Conservation (phyloP, 2,797 vertebrate species). For the Enteromius treurensis region DNA sequence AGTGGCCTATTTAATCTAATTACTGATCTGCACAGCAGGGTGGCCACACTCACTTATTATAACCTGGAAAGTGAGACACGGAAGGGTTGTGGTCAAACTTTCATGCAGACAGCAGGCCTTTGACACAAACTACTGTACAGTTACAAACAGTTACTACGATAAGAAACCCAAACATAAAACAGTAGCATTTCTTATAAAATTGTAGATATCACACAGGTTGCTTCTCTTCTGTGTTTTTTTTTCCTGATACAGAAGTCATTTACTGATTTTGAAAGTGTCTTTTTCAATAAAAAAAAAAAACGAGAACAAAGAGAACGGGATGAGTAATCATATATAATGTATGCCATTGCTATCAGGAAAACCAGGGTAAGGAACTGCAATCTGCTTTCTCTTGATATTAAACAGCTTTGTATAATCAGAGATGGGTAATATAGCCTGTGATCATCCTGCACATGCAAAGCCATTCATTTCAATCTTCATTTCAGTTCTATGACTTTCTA, state of each 20-base stretch:
- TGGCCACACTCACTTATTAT: conserved; percentile 64
- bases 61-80: conserved; percentile 58
- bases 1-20: conserved; percentile 70
- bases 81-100: conserved; percentile 23
- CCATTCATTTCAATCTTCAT: conserved; percentile 4
- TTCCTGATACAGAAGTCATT: background rate
- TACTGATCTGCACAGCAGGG: conserved; percentile 68
- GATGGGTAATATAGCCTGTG: conserved; percentile 55
- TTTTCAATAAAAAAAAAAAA: conserved; percentile 1
- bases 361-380: conserved; percentile 58
- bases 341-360: conserved; percentile 24
- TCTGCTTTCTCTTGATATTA: conserved; percentile 65
- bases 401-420: conserved; percentile 67
- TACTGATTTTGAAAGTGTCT: background rate
- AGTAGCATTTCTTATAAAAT: background rate
- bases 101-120: background rate
- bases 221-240: background rate
- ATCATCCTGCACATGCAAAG: conserved; percentile 42
- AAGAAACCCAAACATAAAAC: background rate
- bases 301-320: background rate
- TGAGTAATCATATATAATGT: conserved; percentile 36
- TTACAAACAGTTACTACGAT: background rate
- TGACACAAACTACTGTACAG: background rate
- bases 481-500: background rate
- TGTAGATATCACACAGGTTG: background rate